Conservation (phyloP, 2,113 vertebrate genomes). For the Tragelaphus imberbis region DNA sequence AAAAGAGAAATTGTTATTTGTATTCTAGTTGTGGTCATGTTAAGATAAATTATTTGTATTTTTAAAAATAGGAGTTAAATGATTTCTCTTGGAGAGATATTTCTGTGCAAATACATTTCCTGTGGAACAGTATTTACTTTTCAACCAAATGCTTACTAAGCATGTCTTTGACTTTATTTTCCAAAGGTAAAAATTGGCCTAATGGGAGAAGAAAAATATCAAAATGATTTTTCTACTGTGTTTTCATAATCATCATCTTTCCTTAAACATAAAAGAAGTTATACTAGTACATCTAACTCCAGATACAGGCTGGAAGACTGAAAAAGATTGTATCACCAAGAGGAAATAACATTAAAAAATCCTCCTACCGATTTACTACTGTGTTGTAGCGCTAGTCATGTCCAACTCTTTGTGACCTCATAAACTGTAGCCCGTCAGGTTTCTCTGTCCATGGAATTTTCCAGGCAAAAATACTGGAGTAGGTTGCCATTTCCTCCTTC, state of each 20-base stretch:
- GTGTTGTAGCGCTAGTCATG: neutral
- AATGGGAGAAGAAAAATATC: slow-evolving; percentile 33
- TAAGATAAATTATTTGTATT: slow-evolving; percentile 13
- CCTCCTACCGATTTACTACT: neutral
- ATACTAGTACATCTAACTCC: slow-evolving; percentile 21
- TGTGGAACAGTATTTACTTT: slow-evolving; percentile 24
- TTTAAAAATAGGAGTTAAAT: neutral
- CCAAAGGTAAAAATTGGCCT: slow-evolving; percentile 27
- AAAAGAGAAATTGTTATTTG: neutral
- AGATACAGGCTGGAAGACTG: slow-evolving; percentile 21
- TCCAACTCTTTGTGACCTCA: neutral
- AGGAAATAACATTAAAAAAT: slow-evolving; percentile 48
- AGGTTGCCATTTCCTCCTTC: neutral
- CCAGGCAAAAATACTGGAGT: neutral
- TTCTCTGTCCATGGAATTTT: neutral
- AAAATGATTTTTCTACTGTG: slow-evolving; percentile 54
- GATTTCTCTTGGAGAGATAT: neutral
- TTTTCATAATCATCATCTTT: slow-evolving; percentile 53
- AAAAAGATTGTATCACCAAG: slow-evolving; percentile 26
- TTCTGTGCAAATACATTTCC: neutral
- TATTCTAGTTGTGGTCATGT: neutral
- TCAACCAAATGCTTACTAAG: neutral
- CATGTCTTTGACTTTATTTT: slow-evolving; percentile 41
- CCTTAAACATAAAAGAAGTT: slow-evolving; percentile 54
- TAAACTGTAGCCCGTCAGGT: neutral